A percentile compares a stretch with the other conserved stretches of the same genome.
phyloP scores from a whole-genome alignment of 53 echinoderm and acorn worm species.

The Apostichopus leukothele region DNA sequence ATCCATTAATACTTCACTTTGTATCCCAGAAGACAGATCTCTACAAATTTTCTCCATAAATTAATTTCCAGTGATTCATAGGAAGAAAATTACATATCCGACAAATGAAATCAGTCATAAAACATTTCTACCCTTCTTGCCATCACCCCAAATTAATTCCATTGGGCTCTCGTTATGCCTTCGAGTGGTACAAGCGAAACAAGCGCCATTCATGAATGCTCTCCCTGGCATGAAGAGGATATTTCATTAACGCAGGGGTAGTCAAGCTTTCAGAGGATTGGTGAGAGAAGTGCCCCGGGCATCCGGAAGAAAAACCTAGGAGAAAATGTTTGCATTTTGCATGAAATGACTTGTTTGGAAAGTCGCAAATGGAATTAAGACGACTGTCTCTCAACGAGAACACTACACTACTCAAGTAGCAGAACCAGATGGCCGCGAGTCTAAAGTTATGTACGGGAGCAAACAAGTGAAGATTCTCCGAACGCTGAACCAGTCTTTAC shows the following conservation, averaged over 20 bases:
- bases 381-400: too few species aligned
- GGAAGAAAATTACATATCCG: background rate
- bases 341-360: conserved; percentile 23
- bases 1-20: background rate
- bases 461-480: too few species aligned
- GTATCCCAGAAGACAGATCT: conserved; percentile 10
- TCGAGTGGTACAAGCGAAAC: conserved; percentile 34
- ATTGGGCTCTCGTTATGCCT: conserved; percentile 33
- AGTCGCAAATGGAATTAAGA: conserved; percentile 4
- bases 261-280: background rate
- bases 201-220: conserved; percentile 20
- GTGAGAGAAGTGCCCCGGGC: conserved; percentile 27
- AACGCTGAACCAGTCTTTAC: too few species aligned
- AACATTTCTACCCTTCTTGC: conserved; percentile 21
- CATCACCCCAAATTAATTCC: conserved; percentile 41
- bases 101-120: conserved; percentile 26
- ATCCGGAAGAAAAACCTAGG: background rate
- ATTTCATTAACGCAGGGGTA: conserved; percentile 9
- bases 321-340: conserved; percentile 43
- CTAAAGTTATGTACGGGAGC: too few species aligned
- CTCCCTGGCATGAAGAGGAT: conserved; percentile 23
- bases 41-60: conserved; percentile 5
- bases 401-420: too few species aligned
- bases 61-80: conserved; percentile 36
- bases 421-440: too few species aligned